Base-by-base conservation (phyloP, 2,113 vertebrate genomes). In the Globicephala melas region DNA sequence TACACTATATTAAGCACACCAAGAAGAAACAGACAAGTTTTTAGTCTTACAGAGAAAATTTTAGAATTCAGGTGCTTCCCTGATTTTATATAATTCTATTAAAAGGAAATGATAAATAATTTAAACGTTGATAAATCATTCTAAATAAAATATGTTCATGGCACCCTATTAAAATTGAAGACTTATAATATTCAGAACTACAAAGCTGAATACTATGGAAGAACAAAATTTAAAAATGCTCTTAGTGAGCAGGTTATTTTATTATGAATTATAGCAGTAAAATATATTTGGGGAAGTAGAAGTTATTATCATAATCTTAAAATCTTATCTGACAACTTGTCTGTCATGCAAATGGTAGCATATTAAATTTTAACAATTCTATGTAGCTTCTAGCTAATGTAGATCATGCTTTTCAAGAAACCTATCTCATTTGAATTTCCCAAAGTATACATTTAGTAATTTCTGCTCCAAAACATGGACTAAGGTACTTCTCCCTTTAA, bases 21-120 rank as follows among this genome's bases (percentile, higher is more conserved):
- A 74, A 74, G 71, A 74, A 74, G 38, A 73, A 73, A 73, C 23
- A 41, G 21, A 23, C 21, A 71, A 71, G 36, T 44, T 74, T 73
- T 63, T 12, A 97, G 81, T 98, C 93, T 93, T 84, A 89, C 13
- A 95, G 82, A 91, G 36, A 26, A 77, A 77, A 65, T 60, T 95
- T 97, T 67, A 96, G 62, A 97, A 97, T 73, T 79, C 6, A 1
- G 5, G 94, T 95, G 87, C 14, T 96, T 97, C 88, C 53, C 79
- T 60, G 82, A 60, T 97, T 98, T 94, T 44, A 12, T 41, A 33
- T 80, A 82, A 89, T 94, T 31, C 81, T 98, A 96, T 97, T 97
- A 95, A 94, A 95, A 96, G 93, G 93, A 96, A 65, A 60, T 73
- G 87, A 89, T 98, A 96, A 98, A 98, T 98, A 98, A 98, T 98